Base-by-base conservation (phyloP, 2,113 vertebrate genomes). In the Bujurquina vittata region DNA sequence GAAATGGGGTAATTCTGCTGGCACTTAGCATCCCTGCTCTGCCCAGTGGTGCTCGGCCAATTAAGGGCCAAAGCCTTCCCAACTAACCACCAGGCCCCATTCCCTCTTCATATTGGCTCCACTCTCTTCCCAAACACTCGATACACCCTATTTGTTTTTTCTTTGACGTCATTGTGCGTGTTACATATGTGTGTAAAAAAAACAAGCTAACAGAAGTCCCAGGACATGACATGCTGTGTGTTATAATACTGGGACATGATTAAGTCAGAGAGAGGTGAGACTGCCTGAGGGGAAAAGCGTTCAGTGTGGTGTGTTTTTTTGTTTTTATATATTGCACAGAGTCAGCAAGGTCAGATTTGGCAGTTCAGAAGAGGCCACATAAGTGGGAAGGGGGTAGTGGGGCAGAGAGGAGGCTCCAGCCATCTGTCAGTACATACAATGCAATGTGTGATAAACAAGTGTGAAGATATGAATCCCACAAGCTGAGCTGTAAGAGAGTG, bases 31-130 rank as follows among this genome's bases (percentile, higher is more conserved):
- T 84, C 84, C 81, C 81, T 46, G 81, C 84, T 92, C 87, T 76
- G 82, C 49, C 80, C 81, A 87, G 61, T 62, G 58, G 63, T 87
- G 85, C 87, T 89, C 81, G 83, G 80, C 90, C 89, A 94, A 91
- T 93, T 91, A 93, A 85, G 69, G 79, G 84, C 82, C 3, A 29
- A 35, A 79, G 72, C 84, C 69, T 54, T 87, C 29, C 93, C 84
- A 79, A 78, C 86, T 80, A 85, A 82, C 78, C 12, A 6, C 78
- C 75, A 75, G 79, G 43, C 52, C 74, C 15, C 14, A 52, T 52
- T 65, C 73, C 54, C 79, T 29, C 57, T 63, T 58, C 60, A 17
- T 55, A 75, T 67, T 52, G 40, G 20, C 61, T 56, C 17, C 62
- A 2, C 33, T 22, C 43, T 75, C 65, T 73, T 79, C 72, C 62